A percentile compares a stretch with the other conserved stretches of the same genome.
Evolutionary conservation across 2,113 vertebrate genomes (phyloP).

Genomic region (Perccottus glenii): DNA sequence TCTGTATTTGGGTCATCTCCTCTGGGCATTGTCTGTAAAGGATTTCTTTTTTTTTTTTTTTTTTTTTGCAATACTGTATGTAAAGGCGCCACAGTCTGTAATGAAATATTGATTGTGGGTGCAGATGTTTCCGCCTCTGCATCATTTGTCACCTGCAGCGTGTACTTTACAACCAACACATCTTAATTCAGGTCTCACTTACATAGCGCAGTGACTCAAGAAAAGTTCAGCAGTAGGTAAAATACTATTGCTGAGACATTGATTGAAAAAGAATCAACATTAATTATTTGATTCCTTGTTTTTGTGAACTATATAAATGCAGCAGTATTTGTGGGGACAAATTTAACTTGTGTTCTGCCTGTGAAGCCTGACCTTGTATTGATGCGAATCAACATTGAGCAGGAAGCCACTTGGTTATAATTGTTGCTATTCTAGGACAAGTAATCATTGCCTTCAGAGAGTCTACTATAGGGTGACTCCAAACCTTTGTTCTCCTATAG

Average conservation of each 20-base stretch:
- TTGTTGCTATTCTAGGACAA: conserved; percentile 6
- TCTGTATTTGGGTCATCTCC: conserved; percentile 49
- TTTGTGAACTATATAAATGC: too few species aligned
- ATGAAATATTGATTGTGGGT: conserved; percentile 66
- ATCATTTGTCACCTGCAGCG: conserved; percentile 24
- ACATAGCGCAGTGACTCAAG: neutral
- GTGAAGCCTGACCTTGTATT: neutral
- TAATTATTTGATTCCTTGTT: too few species aligned
- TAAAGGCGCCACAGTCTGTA: conserved; percentile 29
- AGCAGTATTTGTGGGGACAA: neutral
- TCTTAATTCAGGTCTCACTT: neutral
- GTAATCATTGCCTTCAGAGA: neutral
- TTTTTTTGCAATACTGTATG: conserved; percentile 6
- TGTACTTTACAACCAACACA: conserved; percentile 1
- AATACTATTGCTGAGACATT: too few species aligned
- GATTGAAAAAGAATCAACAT: too few species aligned
- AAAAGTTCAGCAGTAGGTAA: too few species aligned
- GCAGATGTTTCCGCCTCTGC: conserved; percentile 51
- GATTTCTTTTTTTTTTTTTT: neutral
- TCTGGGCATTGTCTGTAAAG: conserved; percentile 24
- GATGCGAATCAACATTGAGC: conserved; percentile 2
- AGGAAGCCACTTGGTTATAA: neutral
- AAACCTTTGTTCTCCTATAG: too few species aligned
- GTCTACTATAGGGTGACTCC: neutral
- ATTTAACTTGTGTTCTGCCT: neutral